These are phyloP conservation scores for Aphelinus certus DNA, from an alignment of 1,140 invertebrate species.

Conservation along the genomic window DNA sequence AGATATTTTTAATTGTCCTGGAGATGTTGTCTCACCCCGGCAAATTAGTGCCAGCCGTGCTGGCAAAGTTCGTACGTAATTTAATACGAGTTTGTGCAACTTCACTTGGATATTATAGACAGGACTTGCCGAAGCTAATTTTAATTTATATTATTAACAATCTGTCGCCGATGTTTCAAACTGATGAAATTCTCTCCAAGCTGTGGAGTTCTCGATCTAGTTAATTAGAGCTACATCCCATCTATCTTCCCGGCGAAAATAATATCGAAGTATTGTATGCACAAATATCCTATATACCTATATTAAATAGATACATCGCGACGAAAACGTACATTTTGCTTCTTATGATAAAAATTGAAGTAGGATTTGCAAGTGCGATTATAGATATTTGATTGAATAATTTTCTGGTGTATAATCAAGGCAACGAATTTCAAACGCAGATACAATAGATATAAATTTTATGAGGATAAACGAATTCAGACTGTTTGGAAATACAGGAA, in stretches of 20 bases:
- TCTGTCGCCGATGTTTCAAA: background rate
- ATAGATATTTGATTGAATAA: too few relatives aligned
- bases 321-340: too few relatives aligned
- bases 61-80: background rate
- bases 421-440: too few relatives aligned
- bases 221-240: background rate
- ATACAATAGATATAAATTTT: too few relatives aligned
- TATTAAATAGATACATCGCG: too few relatives aligned
- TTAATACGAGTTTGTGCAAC: slow-evolving; percentile 4
- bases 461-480: too few relatives aligned
- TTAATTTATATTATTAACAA: background rate
- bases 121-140: background rate
- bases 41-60: background rate
- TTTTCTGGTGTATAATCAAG: too few relatives aligned
- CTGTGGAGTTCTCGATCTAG: background rate
- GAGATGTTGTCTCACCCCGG: background rate
- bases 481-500: too few relatives aligned
- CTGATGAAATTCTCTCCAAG: too few relatives aligned
- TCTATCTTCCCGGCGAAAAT: background rate
- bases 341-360: too few relatives aligned
- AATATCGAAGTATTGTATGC: background rate
- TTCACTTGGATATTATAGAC: background rate
- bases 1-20: slow-evolving; percentile 1
- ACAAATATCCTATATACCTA: too few relatives aligned
- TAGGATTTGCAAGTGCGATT: too few relatives aligned